Percentiles rank a stretch among this genome's conserved stretches.
Conservation (phyloP, 2,888 invertebrate genomes). For the Agrochola circellaris region DNA sequence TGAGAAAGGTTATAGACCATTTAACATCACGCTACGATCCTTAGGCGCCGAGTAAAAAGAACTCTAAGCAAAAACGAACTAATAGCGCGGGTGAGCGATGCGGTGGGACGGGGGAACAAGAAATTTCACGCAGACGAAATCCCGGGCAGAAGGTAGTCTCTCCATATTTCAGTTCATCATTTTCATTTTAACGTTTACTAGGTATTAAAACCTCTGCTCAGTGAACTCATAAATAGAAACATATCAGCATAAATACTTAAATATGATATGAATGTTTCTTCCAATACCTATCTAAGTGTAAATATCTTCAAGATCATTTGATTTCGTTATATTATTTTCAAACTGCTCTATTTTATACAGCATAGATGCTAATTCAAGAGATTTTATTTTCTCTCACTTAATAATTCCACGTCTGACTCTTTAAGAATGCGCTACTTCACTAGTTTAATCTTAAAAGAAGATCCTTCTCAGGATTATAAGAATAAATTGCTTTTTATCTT, state of each 20-base stretch:
- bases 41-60: too few relatives aligned
- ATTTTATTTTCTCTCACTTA: conserved; percentile 41
- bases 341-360: not conserved
- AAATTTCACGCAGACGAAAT: too few relatives aligned
- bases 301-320: not conserved
- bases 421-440: conserved; percentile 31
- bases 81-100: too few relatives aligned
- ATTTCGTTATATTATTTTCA: conserved; percentile 3
- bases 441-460: conserved; percentile 38
- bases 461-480: conserved; percentile 28
- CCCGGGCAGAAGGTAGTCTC: not conserved
- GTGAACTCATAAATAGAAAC: conserved; percentile 10
- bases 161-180: not conserved
- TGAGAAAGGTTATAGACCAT: too few relatives aligned
- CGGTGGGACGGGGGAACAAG: too few relatives aligned
- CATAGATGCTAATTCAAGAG: conserved; percentile 35
- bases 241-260: conserved; percentile 9
- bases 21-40: too few relatives aligned
- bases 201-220: not conserved
- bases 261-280: not conserved
- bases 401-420: conserved; percentile 39
- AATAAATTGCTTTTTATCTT: conserved; percentile 51
- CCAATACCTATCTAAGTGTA: not conserved
- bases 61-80: too few relatives aligned
- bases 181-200: not conserved